Evolutionary conservation across 2,888 invertebrate genomes (phyloP).

Genomic region (Digitonthophagus gazella): DNA sequence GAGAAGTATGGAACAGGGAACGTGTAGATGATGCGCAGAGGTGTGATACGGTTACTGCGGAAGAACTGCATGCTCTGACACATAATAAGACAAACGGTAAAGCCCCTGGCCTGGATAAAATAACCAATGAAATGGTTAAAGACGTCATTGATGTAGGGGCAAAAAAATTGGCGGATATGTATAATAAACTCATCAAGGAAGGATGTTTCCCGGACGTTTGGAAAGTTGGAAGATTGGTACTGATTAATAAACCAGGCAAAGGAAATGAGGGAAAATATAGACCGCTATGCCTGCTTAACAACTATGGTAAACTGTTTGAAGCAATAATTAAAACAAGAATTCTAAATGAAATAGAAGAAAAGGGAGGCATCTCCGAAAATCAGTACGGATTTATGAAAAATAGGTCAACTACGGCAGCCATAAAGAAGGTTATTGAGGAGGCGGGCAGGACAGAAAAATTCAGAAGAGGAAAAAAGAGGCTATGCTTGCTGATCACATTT

Average conservation of each 20-base stretch:
- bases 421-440: neutral
- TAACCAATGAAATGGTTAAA: neutral
- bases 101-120: too few relatives aligned
- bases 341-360: neutral
- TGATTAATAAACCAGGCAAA: neutral
- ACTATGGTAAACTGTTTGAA: neutral
- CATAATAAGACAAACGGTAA: too few relatives aligned
- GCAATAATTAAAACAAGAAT: neutral
- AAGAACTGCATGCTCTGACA: too few relatives aligned
- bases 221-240: neutral
- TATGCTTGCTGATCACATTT: neutral
- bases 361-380: neutral
- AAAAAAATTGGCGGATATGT: neutral
- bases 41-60: too few relatives aligned
- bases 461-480: neutral
- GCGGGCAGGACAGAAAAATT: neutral
- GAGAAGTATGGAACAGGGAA: too few relatives aligned
- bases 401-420: neutral
- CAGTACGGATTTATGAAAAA: constrained; percentile 4
- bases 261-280: neutral
- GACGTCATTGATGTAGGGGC: too few relatives aligned
- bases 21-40: too few relatives aligned
- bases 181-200: neutral
- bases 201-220: neutral
- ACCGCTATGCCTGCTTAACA: neutral